phyloP scores from a whole-genome alignment of 2,888 invertebrate species.

The Drosophila subquinaria region DNA sequence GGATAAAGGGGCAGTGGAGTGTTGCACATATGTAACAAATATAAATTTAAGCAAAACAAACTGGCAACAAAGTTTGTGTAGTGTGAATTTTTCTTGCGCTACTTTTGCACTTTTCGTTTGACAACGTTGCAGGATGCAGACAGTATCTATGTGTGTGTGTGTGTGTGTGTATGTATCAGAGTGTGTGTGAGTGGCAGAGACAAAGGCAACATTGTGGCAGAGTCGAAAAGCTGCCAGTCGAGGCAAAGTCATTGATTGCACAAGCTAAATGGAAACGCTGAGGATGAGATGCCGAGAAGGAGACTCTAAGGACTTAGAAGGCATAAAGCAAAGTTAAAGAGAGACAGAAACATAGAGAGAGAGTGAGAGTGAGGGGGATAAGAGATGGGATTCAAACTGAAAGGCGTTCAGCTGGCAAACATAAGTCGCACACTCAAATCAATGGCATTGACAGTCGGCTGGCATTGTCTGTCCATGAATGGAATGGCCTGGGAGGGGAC shows the following conservation, averaged over 20 bases:
- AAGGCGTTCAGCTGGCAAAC: slow-evolving; percentile 80
- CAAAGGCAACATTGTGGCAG: slow-evolving; percentile 45
- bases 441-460: slow-evolving; percentile 73
- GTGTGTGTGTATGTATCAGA: slow-evolving; percentile 19
- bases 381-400: slow-evolving; percentile 33
- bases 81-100: slow-evolving; percentile 49
- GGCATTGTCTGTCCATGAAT: slow-evolving; percentile 34
- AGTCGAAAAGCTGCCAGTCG: slow-evolving; percentile 39
- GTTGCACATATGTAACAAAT: slow-evolving; percentile 8
- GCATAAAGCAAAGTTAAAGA: slow-evolving; percentile 25
- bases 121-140: slow-evolving; percentile 23
- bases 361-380: slow-evolving; percentile 1
- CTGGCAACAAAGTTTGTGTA: slow-evolving; percentile 69
- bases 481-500: neutral
- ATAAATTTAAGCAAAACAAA: slow-evolving; percentile 74
- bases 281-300: slow-evolving; percentile 15
- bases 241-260: slow-evolving; percentile 70
- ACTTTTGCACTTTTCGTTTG: slow-evolving; percentile 51
- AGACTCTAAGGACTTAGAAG: slow-evolving; percentile 42
- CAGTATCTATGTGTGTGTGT: slow-evolving; percentile 10
- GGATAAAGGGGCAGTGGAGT: too few species aligned
- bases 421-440: slow-evolving; percentile 79
- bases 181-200: slow-evolving; percentile 36
- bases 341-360: too few species aligned
- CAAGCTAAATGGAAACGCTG: slow-evolving; percentile 32